phyloP scores from a whole-genome alignment of 2,113 vertebrate species.

The Zootoca vivipara region DNA sequence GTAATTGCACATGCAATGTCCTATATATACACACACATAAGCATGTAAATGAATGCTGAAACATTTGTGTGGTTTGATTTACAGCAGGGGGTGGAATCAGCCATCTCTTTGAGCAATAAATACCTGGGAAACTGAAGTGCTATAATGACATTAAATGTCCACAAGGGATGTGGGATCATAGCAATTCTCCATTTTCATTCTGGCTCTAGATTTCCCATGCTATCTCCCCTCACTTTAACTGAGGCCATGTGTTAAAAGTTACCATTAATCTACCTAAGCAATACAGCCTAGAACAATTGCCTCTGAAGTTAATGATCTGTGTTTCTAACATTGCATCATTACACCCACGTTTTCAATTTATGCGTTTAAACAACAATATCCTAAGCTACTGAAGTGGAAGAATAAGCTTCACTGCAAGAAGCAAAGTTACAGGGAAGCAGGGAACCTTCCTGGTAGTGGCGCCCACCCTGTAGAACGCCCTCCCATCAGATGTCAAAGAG shows the following conservation, averaged over 20 bases:
- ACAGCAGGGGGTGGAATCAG: slow-evolving; percentile 49
- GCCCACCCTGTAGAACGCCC: no score
- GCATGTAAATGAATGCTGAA: slow-evolving; percentile 47
- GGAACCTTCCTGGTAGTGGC: no score
- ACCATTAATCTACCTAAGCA: slow-evolving; percentile 23
- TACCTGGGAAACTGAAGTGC: slow-evolving; percentile 64
- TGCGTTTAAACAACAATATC: not conserved
- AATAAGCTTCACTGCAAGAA: no score
- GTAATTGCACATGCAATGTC: slow-evolving; percentile 70
- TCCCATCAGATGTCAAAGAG: no score
- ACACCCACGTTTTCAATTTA: not conserved
- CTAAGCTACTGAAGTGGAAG: not conserved
- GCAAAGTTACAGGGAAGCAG: no score
- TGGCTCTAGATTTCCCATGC: slow-evolving; percentile 49
- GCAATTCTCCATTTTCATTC: slow-evolving; percentile 65
- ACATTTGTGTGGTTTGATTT: slow-evolving; percentile 66
- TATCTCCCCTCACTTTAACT: slow-evolving; percentile 45
- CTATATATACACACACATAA: slow-evolving; percentile 44
- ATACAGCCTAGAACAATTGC: slow-evolving; percentile 14
- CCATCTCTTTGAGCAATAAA: slow-evolving; percentile 67
- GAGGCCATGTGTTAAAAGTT: slow-evolving; percentile 36
- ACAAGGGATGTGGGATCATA: slow-evolving; percentile 55
- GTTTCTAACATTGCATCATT: not conserved
- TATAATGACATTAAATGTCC: slow-evolving; percentile 61
- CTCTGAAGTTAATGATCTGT: not conserved